Base-by-base conservation (phyloP, 2,888 invertebrate species). In the Xestia ashworthii region DNA sequence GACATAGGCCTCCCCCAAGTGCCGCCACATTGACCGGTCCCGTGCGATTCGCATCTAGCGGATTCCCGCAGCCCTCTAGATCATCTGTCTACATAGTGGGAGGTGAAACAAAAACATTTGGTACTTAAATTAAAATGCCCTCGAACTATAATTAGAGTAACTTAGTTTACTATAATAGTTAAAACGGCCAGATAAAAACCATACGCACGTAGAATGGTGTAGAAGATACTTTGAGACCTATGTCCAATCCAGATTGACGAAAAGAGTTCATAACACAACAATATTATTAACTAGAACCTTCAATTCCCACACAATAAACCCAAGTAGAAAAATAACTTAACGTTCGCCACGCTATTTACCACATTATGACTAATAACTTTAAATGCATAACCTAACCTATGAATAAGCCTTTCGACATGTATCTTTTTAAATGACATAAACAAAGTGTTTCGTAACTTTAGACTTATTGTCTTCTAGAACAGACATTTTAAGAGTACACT, bases 341-440 rank as follows among this genome's bases (percentile, higher is more conserved):
- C 60, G 83, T 84, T 74, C 48, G 5, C 53, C 41, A 48, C 60
- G 50, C 58, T 60, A 32, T 71, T 76, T 66, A 76, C 71, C 60
- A 73, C 64, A 64, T n/a, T 12, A 69, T 88, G 78, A 82, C 80
- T 79, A 89, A 87, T 79, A 83, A 76, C 68, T 78, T 80, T 58
- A 78, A 84, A 84, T 83, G 78, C 81, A 82, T 79, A 88, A 87
- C 78, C 64, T 79, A 73, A 46, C 11, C 66, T 71, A 80, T 85
- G 87, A 85, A 83, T 75, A 85, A 85, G 62, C n/a, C 46, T 65
- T 84, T 82, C 64, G 70, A 76, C 62, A 79, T 72, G 81, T 76
- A 81, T 72, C 66, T 80, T 88, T 88, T 81, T 48, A 70, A 79
- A 76, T 83, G 67, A 86, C 88, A 82, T 82, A 79, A 80, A 87